Evolutionary conservation across 64 coral and sea anemone genomes (phyloP).

Genomic region (Actinia equina): DNA sequence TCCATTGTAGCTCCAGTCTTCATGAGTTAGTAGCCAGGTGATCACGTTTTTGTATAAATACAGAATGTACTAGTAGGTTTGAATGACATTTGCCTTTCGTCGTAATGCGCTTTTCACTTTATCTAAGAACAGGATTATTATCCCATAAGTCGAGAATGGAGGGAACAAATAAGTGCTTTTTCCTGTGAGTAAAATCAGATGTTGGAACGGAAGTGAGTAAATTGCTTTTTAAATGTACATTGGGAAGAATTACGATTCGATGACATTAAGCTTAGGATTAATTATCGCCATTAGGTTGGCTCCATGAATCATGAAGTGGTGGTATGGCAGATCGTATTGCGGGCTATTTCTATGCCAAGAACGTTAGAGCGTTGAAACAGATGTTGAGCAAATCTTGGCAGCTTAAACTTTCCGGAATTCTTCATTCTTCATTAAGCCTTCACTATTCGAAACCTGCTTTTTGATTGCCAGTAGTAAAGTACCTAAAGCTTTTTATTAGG

Average conservation of each 20-base stretch:
- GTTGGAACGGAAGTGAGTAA: background rate
- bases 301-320: background rate
- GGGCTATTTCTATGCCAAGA: background rate
- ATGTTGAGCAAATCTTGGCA: background rate
- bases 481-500: too few species aligned
- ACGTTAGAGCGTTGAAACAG: background rate
- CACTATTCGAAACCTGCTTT: too few species aligned
- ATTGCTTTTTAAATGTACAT: background rate
- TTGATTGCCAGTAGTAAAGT: too few species aligned
- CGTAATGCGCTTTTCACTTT: too few species aligned
- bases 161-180: background rate
- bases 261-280: background rate
- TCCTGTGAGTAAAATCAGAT: background rate
- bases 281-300: conserved; percentile 4
- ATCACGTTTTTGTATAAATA: too few species aligned
- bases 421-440: too few species aligned
- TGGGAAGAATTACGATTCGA: background rate
- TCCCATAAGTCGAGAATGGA: background rate
- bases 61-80: too few species aligned
- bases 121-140: background rate
- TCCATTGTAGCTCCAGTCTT: too few species aligned
- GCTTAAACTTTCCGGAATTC: background rate
- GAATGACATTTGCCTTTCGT: too few species aligned
- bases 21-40: too few species aligned
- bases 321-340: too few species aligned